Conservation (phyloP, 2,888 invertebrate genomes). For the Shargacucullia verbasci region DNA sequence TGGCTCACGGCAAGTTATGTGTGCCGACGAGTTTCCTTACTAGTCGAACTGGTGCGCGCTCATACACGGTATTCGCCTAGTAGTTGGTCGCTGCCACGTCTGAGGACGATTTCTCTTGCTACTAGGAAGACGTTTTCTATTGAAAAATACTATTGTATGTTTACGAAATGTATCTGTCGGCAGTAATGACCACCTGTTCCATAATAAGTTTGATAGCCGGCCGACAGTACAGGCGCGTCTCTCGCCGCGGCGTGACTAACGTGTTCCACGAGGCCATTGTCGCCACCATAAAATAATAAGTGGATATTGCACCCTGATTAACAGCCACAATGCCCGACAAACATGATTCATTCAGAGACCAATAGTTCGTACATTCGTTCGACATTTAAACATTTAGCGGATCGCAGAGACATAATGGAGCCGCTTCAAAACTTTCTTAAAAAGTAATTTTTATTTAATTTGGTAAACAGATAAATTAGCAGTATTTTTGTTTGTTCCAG, state of each 20-base stretch:
- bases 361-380: slow-evolving; percentile 49
- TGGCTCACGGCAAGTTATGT: slow-evolving; percentile 21
- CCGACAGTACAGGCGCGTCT: slow-evolving; percentile 56
- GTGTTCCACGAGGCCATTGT: slow-evolving; percentile 66
- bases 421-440: slow-evolving; percentile 15
- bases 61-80: neutral
- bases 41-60: slow-evolving; percentile 4
- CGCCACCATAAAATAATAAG: slow-evolving; percentile 65
- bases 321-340: slow-evolving; percentile 66
- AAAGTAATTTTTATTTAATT: neutral
- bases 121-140: slow-evolving; percentile 23
- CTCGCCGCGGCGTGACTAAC: slow-evolving; percentile 62
- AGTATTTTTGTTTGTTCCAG: slow-evolving; percentile 71
- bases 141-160: slow-evolving; percentile 36
- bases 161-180: slow-evolving; percentile 40
- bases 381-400: slow-evolving; percentile 3
- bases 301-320: slow-evolving; percentile 75
- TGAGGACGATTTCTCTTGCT: slow-evolving; percentile 10
- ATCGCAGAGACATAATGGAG: slow-evolving; percentile 1
- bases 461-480: neutral
- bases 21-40: slow-evolving; percentile 13
- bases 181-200: slow-evolving; percentile 59
- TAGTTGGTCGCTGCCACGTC: neutral
- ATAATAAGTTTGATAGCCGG: slow-evolving; percentile 55
- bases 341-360: slow-evolving; percentile 63